Evolutionary conservation across 2,113 vertebrate species (phyloP).

Genomic region (Lycaon pictus): DNA sequence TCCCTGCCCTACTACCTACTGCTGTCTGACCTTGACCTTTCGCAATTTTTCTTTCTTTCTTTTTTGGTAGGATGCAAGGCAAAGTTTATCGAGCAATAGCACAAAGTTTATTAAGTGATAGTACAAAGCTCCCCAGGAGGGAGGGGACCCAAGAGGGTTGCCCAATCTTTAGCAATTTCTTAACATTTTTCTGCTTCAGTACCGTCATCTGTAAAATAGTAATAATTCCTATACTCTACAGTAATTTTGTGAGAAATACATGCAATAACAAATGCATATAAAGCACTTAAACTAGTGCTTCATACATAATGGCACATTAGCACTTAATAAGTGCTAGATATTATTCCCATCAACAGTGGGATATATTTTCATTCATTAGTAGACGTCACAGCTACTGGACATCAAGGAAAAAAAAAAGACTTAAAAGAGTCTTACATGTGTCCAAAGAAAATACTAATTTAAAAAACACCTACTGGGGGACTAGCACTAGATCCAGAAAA

Average conservation of each 20-base stretch:
- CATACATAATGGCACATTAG: background rate
- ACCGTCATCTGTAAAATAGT: background rate
- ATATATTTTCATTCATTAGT: constrained; percentile 1
- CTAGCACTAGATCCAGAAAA: background rate
- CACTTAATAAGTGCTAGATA: background rate
- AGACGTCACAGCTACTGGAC: background rate
- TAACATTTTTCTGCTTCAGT: constrained; percentile 2
- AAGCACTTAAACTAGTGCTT: background rate
- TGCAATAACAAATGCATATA: background rate
- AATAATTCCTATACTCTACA: background rate
- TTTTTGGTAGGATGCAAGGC: background rate
- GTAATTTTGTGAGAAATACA: background rate
- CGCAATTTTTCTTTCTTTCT: background rate
- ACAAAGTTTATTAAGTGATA: background rate
- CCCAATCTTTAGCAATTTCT: background rate
- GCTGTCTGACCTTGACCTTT: background rate
- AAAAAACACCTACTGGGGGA: background rate
- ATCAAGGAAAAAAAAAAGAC: background rate
- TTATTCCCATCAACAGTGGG: background rate
- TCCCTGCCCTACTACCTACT: background rate
- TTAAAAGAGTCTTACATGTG: background rate
- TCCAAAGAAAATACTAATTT: constrained; percentile 42
- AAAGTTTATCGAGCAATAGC: background rate
- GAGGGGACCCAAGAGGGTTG: background rate
- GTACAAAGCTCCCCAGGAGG: background rate